Conservation (phyloP, 2,113 vertebrate genomes). For the Elanus axillaris region DNA sequence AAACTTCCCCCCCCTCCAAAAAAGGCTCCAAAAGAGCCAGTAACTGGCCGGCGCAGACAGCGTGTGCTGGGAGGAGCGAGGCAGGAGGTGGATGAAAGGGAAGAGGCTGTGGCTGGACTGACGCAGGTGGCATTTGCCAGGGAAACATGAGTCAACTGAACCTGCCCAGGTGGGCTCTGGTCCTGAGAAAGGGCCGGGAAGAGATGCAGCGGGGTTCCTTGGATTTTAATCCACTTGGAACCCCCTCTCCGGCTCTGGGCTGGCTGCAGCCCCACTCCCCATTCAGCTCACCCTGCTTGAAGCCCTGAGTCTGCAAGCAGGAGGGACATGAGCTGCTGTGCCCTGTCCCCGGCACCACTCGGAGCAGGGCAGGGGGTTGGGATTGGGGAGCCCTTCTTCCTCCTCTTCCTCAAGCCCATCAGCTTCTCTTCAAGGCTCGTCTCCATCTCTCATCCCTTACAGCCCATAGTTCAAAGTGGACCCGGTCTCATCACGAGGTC, state of each 20-base stretch:
- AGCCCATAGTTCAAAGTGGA: too few relatives aligned
- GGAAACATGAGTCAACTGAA: too few relatives aligned
- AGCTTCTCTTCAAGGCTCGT: neutral
- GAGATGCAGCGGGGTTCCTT: neutral
- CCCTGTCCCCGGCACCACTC: neutral
- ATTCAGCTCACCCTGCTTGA: neutral
- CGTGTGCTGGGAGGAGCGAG: neutral
- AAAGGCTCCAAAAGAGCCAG: too few relatives aligned
- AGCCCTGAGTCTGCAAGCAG: neutral
- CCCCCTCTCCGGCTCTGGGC: neutral
- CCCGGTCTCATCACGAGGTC: rapidly evolving
- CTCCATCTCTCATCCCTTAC: neutral
- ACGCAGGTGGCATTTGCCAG: neutral
- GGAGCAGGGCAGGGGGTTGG: rapidly evolving
- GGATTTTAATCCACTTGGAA: neutral
- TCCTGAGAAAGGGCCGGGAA: neutral
- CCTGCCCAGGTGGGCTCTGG: neutral
- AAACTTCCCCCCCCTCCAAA: neutral
- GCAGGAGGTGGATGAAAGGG: neutral
- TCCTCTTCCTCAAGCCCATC: neutral
- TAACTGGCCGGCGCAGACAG: neutral
- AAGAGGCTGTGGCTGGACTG: neutral
- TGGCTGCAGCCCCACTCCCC: neutral
- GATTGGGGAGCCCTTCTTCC: neutral
- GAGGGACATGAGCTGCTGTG: neutral